Percentiles rank a stretch among this genome's conserved stretches.
phyloP scores from a whole-genome alignment of 2,797 vertebrate genomes.

The Onychomys torridus region DNA sequence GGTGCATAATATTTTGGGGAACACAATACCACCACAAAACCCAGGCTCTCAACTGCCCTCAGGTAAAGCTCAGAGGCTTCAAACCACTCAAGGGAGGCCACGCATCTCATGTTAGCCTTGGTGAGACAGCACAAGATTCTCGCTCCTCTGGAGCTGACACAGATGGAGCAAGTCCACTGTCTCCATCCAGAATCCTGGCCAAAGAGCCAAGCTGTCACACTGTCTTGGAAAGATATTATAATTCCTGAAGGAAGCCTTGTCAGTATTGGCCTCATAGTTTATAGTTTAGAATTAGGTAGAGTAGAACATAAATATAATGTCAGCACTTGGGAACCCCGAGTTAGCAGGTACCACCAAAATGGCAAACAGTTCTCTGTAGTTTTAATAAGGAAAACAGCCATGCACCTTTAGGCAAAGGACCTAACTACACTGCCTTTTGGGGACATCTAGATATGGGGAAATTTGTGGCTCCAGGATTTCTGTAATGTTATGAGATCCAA shows the following conservation, averaged over 20 bases:
- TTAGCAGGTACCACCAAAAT: conserved; percentile 51
- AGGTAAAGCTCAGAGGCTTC: neutral
- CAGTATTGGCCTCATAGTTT: conserved; percentile 62
- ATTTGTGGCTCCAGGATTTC: conserved; percentile 32
- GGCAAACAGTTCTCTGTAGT: neutral
- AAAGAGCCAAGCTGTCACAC: neutral
- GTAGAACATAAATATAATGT: conserved; percentile 56
- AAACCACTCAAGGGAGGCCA: neutral
- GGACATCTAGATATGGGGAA: conserved; percentile 7
- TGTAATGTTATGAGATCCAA: neutral
- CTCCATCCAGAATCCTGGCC: neutral
- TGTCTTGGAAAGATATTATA: conserved; percentile 23
- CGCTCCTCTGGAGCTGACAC: neutral
- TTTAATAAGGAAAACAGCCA: neutral
- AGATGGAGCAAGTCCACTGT: neutral
- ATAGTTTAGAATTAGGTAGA: conserved; percentile 48
- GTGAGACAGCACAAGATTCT: neutral
- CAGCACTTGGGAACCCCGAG: conserved; percentile 52
- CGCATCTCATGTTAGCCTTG: neutral
- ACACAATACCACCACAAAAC: too few relatives aligned
- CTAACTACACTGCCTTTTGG: neutral
- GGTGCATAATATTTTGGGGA: too few relatives aligned
- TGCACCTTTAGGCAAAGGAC: neutral
- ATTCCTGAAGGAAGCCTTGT: neutral
- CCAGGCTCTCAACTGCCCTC: neutral